Conservation (phyloP, 2,113 vertebrate species). For the Callaeas wilsoni region DNA sequence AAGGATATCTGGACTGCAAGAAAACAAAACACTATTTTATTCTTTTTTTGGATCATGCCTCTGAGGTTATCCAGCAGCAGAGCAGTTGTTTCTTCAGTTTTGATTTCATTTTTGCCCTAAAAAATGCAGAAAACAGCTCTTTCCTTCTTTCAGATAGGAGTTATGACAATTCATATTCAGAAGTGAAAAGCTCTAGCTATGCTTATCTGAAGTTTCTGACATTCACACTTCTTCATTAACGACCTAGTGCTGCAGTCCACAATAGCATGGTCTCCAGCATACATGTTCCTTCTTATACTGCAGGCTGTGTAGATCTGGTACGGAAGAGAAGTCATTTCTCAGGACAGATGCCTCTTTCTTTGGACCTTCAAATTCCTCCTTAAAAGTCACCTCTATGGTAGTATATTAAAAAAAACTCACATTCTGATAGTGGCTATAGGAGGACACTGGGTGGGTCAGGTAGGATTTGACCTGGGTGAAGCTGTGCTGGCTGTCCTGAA, state of each 20-base stretch:
- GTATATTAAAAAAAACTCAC: accelerated
- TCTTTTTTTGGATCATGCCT: neutral
- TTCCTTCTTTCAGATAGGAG: neutral
- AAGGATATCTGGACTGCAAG: neutral
- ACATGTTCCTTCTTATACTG: neutral
- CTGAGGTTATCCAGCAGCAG: neutral
- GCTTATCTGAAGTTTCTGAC: neutral
- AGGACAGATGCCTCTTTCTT: neutral
- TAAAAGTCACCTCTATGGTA: neutral
- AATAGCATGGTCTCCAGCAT: neutral
- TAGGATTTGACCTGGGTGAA: neutral
- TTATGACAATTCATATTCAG: neutral
- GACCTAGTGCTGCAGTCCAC: neutral
- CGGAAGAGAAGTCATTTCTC: neutral
- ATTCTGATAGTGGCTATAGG: neutral
- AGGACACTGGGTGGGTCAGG: neutral
- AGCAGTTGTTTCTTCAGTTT: neutral
- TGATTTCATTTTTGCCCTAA: neutral
- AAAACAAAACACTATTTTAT: neutral
- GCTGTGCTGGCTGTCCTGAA: neutral
- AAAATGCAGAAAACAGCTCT: neutral
- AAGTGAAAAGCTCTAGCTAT: neutral
- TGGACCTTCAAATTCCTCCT: neutral
- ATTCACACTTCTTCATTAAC: neutral
- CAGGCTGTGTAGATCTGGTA: neutral